These are phyloP conservation scores for Terrapene triunguis DNA, from an alignment of 2,113 vertebrate genomes.

Conservation along the genomic window DNA sequence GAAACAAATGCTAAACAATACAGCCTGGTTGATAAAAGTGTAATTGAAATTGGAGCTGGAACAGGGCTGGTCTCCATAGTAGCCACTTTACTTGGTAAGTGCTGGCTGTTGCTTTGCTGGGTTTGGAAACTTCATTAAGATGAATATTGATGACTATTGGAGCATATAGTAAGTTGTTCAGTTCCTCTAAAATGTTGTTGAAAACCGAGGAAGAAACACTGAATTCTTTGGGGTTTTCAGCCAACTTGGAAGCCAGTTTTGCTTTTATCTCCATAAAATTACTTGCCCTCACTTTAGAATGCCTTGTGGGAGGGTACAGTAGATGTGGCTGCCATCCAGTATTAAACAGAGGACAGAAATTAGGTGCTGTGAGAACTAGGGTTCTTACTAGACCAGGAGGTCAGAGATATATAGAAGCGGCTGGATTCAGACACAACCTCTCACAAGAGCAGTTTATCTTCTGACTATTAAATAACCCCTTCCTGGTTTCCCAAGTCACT, in stretches of 20 bases:
- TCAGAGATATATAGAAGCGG: background rate
- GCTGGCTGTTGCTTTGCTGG: background rate
- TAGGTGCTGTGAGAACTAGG: background rate
- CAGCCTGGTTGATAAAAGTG: conserved; percentile 88
- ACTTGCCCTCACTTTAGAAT: background rate
- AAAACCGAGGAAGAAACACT: background rate
- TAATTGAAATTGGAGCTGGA: conserved; percentile 96
- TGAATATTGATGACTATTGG: background rate
- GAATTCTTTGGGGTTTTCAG: background rate
- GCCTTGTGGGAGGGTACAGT: background rate
- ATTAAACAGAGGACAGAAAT: background rate
- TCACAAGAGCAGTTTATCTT: background rate
- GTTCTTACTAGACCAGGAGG: background rate
- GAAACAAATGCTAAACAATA: conserved; percentile 88
- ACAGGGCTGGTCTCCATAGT: conserved; percentile 95
- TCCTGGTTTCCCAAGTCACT: background rate
- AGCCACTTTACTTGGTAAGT: conserved; percentile 90
- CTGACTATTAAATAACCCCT: background rate
- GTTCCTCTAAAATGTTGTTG: background rate
- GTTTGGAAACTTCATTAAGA: background rate
- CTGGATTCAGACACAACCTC: background rate
- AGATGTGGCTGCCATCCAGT: background rate
- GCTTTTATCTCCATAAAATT: background rate
- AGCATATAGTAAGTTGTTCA: background rate
- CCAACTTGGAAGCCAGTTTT: background rate